A percentile compares a stretch with the other conserved stretches of the same genome.
Conservation (phyloP, 1,140 invertebrate species). For the Sesamia nonagrioides region DNA sequence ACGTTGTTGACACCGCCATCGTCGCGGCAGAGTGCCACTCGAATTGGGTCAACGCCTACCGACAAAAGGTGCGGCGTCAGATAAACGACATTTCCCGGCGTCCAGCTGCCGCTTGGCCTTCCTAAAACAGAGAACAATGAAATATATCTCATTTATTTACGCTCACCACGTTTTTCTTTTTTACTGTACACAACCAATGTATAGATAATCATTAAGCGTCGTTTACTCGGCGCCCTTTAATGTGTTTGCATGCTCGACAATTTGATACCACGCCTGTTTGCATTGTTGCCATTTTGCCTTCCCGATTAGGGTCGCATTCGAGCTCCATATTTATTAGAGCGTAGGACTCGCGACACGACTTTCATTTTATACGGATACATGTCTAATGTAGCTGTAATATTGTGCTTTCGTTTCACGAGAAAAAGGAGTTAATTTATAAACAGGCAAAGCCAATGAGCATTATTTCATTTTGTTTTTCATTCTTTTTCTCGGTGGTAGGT, state of each 20-base stretch:
- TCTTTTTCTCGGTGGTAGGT: too few species aligned
- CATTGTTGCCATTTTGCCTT: constrained; percentile 84
- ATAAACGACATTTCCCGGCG: constrained; percentile 83
- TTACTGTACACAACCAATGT: constrained; percentile 67
- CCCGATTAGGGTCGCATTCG: constrained; percentile 83
- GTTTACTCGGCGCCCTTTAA: constrained; percentile 81
- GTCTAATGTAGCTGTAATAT: constrained; percentile 53
- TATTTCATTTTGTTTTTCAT: not conserved
- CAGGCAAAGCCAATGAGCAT: not conserved
- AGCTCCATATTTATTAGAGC: constrained; percentile 85
- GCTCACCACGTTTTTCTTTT: constrained; percentile 69
- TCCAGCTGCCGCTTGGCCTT: constrained; percentile 74
- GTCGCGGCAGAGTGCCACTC: constrained; percentile 75
- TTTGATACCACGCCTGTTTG: constrained; percentile 84
- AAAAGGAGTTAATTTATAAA: constrained; percentile 60
- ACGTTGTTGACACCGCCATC: constrained; percentile 69
- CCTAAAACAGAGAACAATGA: constrained; percentile 82
- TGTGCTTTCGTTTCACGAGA: constrained; percentile 68
- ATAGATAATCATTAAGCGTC: constrained; percentile 82
- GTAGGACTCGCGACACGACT: constrained; percentile 81
- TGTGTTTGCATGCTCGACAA: constrained; percentile 84
- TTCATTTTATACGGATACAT: constrained; percentile 82
- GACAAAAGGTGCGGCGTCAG: constrained; percentile 85
- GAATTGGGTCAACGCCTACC: constrained; percentile 83
- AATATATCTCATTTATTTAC: constrained; percentile 82